A percentile compares a stretch with the other conserved stretches of the same genome.
Evolutionary conservation across 2,797 vertebrate species (phyloP).

Genomic region (Eurystomus glaucurus): DNA sequence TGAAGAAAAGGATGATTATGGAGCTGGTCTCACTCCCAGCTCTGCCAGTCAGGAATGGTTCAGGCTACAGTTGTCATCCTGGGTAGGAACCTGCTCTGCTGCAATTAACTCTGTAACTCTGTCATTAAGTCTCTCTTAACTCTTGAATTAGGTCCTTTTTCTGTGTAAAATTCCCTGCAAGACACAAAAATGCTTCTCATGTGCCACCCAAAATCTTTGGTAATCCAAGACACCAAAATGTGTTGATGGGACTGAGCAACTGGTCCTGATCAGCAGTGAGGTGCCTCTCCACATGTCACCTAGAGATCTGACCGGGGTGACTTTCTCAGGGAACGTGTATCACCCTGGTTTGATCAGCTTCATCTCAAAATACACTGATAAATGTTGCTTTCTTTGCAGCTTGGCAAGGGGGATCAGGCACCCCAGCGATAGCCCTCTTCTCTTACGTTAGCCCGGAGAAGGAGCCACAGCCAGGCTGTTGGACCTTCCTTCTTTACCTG

Average conservation of each 20-base stretch:
- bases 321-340: not conserved
- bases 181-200: not conserved
- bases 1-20: not conserved
- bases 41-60: not conserved
- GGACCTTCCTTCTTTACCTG: not conserved
- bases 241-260: not conserved
- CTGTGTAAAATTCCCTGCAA: not conserved
- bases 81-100: not conserved
- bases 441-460: not conserved
- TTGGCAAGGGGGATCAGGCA: not conserved
- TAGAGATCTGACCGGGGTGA: not conserved
- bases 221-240: not conserved
- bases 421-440: not conserved
- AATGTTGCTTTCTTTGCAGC: not conserved
- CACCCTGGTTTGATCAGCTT: not conserved
- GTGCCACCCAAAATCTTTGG: not conserved
- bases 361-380: not conserved
- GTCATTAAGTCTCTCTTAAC: not conserved
- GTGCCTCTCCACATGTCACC: fast-evolving
- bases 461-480: not conserved
- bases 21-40: not conserved
- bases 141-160: not conserved
- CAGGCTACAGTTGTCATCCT: not conserved
- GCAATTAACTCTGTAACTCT: not conserved
- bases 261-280: not conserved